Percentiles rank a stretch among this genome's conserved stretches.
phyloP scores from a whole-genome alignment of 92 coral and sea anemone species.

The Hydrozoanthus gracilis region DNA sequence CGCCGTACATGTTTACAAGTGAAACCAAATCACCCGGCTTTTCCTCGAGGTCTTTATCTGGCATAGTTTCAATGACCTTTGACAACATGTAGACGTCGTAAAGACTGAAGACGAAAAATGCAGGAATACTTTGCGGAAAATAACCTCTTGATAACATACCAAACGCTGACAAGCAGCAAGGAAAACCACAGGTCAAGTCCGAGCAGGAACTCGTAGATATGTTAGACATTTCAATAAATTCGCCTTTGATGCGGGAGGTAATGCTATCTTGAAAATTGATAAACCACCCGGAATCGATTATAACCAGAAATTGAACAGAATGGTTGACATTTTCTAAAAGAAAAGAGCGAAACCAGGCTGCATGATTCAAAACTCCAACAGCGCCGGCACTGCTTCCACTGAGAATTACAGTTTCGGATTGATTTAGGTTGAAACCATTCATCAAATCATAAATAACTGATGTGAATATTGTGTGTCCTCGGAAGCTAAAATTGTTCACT shows the following conservation, averaged over 20 bases:
- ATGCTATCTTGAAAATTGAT: slow-evolving; percentile 64
- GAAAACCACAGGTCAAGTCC: slow-evolving; percentile 50
- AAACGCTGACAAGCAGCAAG: slow-evolving; percentile 60
- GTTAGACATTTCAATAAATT: slow-evolving; percentile 33
- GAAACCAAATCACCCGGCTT: slow-evolving; percentile 57
- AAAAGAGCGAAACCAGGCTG: slow-evolving; percentile 42
- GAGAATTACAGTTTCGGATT: slow-evolving; percentile 44
- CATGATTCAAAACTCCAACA: slow-evolving; percentile 62
- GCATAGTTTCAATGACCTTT: slow-evolving; percentile 50
- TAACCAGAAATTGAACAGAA: slow-evolving; percentile 32
- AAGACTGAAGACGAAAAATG: slow-evolving; percentile 54
- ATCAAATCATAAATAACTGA: slow-evolving; percentile 48
- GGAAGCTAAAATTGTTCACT: slow-evolving; percentile 61
- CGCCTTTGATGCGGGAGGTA: slow-evolving; percentile 34
- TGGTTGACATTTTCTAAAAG: slow-evolving; percentile 2
- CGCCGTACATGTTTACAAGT: slow-evolving; percentile 70
- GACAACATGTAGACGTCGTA: slow-evolving; percentile 67
- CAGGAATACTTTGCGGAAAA: slow-evolving; percentile 39
- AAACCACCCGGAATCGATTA: slow-evolving; percentile 71
- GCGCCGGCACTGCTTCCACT: slow-evolving; percentile 72
- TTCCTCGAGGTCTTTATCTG: slow-evolving; percentile 52
- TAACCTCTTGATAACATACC: slow-evolving; percentile 51
- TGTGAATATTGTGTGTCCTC: slow-evolving; percentile 58
- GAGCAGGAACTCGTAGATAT: slow-evolving; percentile 46
- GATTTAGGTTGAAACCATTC: slow-evolving; percentile 13